Conservation (phyloP, 2,113 vertebrate genomes). For the Aegithalos caudatus region DNA sequence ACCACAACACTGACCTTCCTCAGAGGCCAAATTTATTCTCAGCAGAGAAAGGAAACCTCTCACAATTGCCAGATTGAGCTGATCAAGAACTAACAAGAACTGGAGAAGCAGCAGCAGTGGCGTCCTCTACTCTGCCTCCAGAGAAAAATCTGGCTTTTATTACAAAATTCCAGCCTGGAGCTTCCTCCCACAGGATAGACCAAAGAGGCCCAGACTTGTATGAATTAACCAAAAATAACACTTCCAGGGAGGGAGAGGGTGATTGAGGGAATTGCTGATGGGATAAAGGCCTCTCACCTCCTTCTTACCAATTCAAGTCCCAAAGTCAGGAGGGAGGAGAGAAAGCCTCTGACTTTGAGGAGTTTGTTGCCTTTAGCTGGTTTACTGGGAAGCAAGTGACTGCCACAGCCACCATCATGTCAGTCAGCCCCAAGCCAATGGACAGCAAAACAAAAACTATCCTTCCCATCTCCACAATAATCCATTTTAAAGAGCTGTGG, state of each 20-base stretch:
- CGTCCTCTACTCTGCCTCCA: slow-evolving; percentile 5
- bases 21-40: not conserved
- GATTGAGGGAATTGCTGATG: not conserved
- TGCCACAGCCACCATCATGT: not conserved
- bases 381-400: not conserved
- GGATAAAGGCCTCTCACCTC: slow-evolving; percentile 6
- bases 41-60: not conserved
- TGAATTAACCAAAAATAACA: slow-evolving; percentile 57
- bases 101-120: not conserved
- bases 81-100: slow-evolving; percentile 31
- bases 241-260: slow-evolving; percentile 28
- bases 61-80: not conserved
- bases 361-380: not conserved
- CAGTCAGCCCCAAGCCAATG: not conserved
- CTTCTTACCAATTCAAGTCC: not conserved
- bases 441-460: not conserved
- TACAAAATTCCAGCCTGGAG: slow-evolving; percentile 49
- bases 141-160: slow-evolving; percentile 57
- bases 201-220: slow-evolving; percentile 42
- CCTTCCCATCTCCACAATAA: not conserved
- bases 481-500: not conserved
- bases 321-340: not conserved
- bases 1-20: not conserved
- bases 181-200: slow-evolving; percentile 59
- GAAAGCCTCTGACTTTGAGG: not conserved